Evolutionary conservation across 1,140 invertebrate species (phyloP).

Genomic region (Neodiprion pinetum): DNA sequence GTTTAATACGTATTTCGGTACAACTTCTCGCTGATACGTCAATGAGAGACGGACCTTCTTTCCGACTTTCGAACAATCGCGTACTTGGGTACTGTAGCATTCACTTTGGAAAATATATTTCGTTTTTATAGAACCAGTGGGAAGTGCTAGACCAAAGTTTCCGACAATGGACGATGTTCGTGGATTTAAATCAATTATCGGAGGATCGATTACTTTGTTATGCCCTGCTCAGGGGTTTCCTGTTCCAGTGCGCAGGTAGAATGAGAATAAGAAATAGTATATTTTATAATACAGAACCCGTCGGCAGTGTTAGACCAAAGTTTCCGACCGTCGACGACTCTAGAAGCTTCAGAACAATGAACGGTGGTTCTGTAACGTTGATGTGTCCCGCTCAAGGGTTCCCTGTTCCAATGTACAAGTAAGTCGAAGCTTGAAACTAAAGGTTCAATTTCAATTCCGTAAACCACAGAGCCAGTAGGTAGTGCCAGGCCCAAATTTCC

Average conservation of each 20-base stretch:
- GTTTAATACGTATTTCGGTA: not conserved
- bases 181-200: slow-evolving; percentile 49
- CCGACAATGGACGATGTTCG: slow-evolving; percentile 66
- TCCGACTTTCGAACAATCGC: not conserved
- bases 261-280: slow-evolving; percentile 21
- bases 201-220: slow-evolving; percentile 46
- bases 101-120: not conserved
- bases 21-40: not conserved
- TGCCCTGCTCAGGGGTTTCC: slow-evolving; percentile 69
- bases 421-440: slow-evolving; percentile 45
- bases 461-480: slow-evolving; percentile 72
- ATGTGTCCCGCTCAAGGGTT: slow-evolving; percentile 74
- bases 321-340: slow-evolving; percentile 72
- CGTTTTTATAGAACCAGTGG: slow-evolving; percentile 71
- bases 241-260: slow-evolving; percentile 66
- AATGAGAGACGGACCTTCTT: not conserved
- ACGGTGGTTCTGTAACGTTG: slow-evolving; percentile 54
- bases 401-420: slow-evolving; percentile 76
- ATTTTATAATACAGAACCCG: slow-evolving; percentile 62
- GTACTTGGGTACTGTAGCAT: not conserved
- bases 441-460: slow-evolving; percentile 15
- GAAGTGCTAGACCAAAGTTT: slow-evolving; percentile 72
- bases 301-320: slow-evolving; percentile 70
- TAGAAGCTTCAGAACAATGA: slow-evolving; percentile 62
- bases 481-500: slow-evolving; percentile 78